phyloP scores from a whole-genome alignment of 2,113 vertebrate genomes.

The Anhinga rufa region DNA sequence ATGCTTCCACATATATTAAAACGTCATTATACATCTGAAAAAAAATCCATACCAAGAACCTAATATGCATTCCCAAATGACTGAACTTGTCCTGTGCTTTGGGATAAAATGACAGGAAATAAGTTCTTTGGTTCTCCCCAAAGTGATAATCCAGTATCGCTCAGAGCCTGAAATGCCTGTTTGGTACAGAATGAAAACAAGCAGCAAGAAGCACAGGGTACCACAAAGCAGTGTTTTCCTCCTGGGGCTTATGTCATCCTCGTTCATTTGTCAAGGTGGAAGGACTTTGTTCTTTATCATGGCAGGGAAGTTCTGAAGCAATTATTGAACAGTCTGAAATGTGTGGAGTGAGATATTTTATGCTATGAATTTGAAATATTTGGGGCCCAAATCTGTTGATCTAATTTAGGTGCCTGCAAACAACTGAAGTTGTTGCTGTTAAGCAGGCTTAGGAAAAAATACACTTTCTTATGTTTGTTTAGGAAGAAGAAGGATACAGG shows the following conservation, averaged over 20 bases:
- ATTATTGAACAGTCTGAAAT: not conserved
- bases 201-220: not conserved
- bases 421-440: not conserved
- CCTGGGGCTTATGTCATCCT: not conserved
- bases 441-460: not conserved
- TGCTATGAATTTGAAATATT: not conserved
- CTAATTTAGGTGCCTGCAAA: not conserved
- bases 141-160: not conserved
- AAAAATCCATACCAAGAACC: not conserved
- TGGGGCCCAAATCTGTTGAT: not conserved
- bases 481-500: not conserved
- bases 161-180: not conserved
- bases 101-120: not conserved
- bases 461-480: not conserved
- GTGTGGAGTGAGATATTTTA: not conserved
- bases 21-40: accelerated
- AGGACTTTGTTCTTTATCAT: not conserved
- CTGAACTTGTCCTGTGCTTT: not conserved
- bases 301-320: not conserved
- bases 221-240: not conserved
- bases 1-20: not conserved
- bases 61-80: not conserved
- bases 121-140: not conserved
- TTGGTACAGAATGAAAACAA: not conserved
- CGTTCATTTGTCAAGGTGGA: not conserved